Conservation (phyloP, 2,888 invertebrate species). For the Apodemia hepburni region DNA sequence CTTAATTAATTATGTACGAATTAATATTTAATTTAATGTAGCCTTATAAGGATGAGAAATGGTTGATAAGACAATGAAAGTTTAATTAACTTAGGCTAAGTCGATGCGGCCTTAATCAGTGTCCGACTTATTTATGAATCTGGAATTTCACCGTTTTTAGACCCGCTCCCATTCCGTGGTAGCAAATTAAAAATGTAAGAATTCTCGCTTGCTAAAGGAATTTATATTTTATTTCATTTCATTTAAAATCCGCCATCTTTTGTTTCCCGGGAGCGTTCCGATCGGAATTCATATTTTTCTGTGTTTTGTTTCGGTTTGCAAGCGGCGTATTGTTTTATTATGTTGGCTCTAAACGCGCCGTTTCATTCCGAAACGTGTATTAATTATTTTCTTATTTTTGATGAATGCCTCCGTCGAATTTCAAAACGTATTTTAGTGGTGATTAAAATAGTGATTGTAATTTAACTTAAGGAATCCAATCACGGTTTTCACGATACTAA, state of each 20-base stretch:
- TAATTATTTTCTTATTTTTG: slow-evolving; percentile 78
- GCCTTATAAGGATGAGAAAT: slow-evolving; percentile 16
- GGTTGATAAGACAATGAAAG: slow-evolving; percentile 28
- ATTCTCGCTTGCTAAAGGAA: slow-evolving; percentile 75
- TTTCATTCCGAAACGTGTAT: slow-evolving; percentile 62
- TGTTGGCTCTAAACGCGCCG: slow-evolving; percentile 64
- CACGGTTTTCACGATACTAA: slow-evolving; percentile 42
- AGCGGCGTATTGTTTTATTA: slow-evolving; percentile 72
- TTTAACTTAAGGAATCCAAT: slow-evolving; percentile 54
- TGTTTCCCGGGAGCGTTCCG: slow-evolving; percentile 71
- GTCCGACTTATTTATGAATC: slow-evolving; percentile 54
- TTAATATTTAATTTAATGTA: slow-evolving; percentile 7
- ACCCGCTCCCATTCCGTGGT: slow-evolving; percentile 63
- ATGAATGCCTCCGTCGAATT: slow-evolving; percentile 64
- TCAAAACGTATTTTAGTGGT: slow-evolving; percentile 50
- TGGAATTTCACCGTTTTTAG: slow-evolving; percentile 72
- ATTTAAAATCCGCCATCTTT: slow-evolving; percentile 79
- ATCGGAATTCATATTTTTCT: slow-evolving; percentile 80
- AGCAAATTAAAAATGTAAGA: slow-evolving; percentile 79
- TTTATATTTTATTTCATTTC: slow-evolving; percentile 79
- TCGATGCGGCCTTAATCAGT: slow-evolving; percentile 33
- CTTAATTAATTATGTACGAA: neutral
- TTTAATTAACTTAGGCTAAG: slow-evolving; percentile 32
- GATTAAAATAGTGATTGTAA: slow-evolving; percentile 56
- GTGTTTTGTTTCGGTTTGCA: slow-evolving; percentile 76